Base-by-base conservation (phyloP, 2,888 invertebrate genomes). In the Tipula lateralis region DNA sequence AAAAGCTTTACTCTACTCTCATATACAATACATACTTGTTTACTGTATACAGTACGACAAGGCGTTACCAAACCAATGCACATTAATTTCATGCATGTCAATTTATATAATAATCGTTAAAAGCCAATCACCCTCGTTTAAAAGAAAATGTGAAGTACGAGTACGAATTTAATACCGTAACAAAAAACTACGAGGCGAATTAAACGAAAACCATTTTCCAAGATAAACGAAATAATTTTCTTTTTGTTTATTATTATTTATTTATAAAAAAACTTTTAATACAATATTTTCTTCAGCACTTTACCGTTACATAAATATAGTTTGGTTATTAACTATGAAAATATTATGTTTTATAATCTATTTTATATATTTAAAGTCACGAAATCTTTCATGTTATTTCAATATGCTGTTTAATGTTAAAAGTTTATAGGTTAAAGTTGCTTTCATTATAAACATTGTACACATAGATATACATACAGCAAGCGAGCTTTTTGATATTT, bases 391-490 rank as follows among this genome's bases (percentile, higher is more conserved):
- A 66, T 66, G 66, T 66, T 66, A 12, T 66, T 66, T 66, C 66
- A 66, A 12, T 66, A 66, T 24, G 12, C 24, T 19, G 24, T 66
- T 7, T 24, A 66, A 66, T 66, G 6, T 66, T 24, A 24, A 66
- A 66, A 66, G 66, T 66, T 66, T 66, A 66, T 24, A 66, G 66
- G 66, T 66, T 66, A 66, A 66, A 66, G 66, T 66, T 66, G 66
- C 24, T 66, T 66, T 66, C 24, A 44, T 44, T 44, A 44, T 44
- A 44, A 9, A 39, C 39, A 39, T 39, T 39, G 39, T 44, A 32
- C 9, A 32, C 32, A 1, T 7, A 32, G 32, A 5, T 32, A 9
- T 36, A 12, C 12, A 9, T 9, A 36, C 12, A 36, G 9, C 12
- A 36, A 12, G 12, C 36, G 36, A 9, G 36, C 36, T n/a, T 36